Evolutionary conservation across 2,888 invertebrate species (phyloP).

Genomic region (Acanthosepion lycidas): DNA sequence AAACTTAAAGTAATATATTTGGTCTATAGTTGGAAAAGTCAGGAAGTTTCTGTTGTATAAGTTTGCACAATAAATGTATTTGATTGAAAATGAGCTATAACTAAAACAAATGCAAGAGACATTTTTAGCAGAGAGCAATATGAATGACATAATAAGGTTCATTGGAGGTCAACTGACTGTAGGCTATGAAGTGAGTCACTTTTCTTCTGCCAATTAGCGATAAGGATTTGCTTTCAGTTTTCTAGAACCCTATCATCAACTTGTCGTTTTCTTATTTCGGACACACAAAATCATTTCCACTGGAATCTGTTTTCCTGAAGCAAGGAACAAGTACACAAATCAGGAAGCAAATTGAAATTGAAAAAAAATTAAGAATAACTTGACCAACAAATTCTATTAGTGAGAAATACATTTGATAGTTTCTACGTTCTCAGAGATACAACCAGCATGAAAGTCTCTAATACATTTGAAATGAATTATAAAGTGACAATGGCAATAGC

Average conservation of each 20-base stretch:
- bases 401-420: background rate
- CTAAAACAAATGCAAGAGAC: background rate
- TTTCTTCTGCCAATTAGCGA: background rate
- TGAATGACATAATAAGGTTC: background rate
- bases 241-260: background rate
- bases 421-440: background rate
- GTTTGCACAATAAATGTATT: background rate
- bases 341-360: background rate
- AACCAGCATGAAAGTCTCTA: background rate
- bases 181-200: background rate
- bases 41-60: background rate
- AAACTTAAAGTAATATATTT: no score
- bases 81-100: background rate
- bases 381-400: background rate
- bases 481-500: background rate
- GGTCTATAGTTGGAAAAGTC: background rate
- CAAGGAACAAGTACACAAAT: background rate
- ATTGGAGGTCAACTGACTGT: background rate
- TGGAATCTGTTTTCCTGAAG: background rate
- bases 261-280: background rate
- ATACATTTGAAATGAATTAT: background rate
- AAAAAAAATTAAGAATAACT: background rate
- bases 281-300: background rate
- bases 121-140: background rate
- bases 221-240: background rate